Evolutionary conservation across 2,888 invertebrate species (phyloP).

Genomic region (Deilephila porcellus): DNA sequence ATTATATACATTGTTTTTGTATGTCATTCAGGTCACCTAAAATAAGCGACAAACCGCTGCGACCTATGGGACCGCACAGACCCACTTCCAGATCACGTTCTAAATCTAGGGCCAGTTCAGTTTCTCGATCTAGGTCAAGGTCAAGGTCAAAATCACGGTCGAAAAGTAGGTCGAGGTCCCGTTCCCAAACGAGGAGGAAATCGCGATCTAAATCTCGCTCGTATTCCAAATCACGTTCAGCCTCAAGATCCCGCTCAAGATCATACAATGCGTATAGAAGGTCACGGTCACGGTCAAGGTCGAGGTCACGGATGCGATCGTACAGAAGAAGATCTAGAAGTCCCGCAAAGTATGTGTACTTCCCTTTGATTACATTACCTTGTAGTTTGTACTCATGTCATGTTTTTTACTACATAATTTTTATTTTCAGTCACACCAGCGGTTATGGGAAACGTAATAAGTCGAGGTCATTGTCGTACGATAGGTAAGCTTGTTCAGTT

Average conservation of each 20-base stretch:
- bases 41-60: constrained; percentile 46
- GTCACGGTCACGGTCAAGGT: constrained; percentile 61
- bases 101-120: constrained; percentile 46
- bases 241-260: constrained; percentile 54
- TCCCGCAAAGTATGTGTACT: constrained; percentile 72
- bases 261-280: constrained; percentile 68
- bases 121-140: constrained; percentile 52
- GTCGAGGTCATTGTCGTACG: constrained; percentile 74
- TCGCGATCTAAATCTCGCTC: constrained; percentile 40
- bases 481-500: constrained; percentile 72
- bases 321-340: constrained; percentile 69
- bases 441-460: constrained; percentile 73
- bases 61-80: constrained; percentile 67
- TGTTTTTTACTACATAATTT: constrained; percentile 40
- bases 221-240: constrained; percentile 54
- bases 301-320: constrained; percentile 56
- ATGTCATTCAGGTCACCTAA: constrained; percentile 53
- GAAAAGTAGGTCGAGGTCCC: constrained; percentile 60
- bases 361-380: constrained; percentile 1
- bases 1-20: not conserved
- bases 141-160: constrained; percentile 63
- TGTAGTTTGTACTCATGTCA: not conserved
- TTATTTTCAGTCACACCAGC: constrained; percentile 63
- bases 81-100: constrained; percentile 52
- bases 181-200: constrained; percentile 49